phyloP scores from a whole-genome alignment of 2,888 invertebrate species.

The Epistrophella euchroma region DNA sequence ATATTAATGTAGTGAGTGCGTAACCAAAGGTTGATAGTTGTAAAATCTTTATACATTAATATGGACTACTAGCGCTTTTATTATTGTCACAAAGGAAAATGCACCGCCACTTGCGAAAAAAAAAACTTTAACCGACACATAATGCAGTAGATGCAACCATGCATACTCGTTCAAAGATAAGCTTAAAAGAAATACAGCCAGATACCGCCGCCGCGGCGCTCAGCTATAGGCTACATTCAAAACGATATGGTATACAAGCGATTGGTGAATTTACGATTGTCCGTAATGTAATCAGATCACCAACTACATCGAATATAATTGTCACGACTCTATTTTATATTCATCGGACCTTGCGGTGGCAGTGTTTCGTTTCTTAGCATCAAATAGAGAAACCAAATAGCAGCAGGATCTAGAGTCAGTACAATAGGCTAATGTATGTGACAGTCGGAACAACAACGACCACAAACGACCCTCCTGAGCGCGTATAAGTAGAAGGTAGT shows the following conservation, averaged over 20 bases:
- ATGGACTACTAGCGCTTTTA: neutral
- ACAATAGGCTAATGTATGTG: constrained; percentile 63
- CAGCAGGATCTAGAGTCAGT: constrained; percentile 1
- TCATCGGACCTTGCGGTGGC: constrained; percentile 25
- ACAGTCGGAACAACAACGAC: constrained; percentile 37
- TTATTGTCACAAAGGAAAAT: constrained; percentile 24
- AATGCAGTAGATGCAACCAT: neutral
- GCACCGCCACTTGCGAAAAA: constrained; percentile 16
- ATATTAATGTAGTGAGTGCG: neutral
- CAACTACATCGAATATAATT: constrained; percentile 69
- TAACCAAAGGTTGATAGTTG: neutral
- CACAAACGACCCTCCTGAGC: constrained; percentile 32
- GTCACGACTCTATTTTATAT: constrained; percentile 74
- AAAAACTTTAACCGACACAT: neutral
- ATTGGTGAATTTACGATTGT: constrained; percentile 68
- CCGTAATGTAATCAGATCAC: constrained; percentile 70
- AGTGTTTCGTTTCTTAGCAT: neutral
- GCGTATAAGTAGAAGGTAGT: constrained; percentile 17
- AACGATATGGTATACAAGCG: constrained; percentile 27
- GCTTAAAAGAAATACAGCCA: neutral
- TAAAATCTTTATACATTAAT: neutral
- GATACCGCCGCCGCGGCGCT: neutral
- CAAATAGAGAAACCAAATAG: constrained; percentile 3
- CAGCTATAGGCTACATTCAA: constrained; percentile 16
- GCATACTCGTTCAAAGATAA: neutral